Base-by-base conservation (phyloP, 2,797 vertebrate species). In the Psittacula derbiana region DNA sequence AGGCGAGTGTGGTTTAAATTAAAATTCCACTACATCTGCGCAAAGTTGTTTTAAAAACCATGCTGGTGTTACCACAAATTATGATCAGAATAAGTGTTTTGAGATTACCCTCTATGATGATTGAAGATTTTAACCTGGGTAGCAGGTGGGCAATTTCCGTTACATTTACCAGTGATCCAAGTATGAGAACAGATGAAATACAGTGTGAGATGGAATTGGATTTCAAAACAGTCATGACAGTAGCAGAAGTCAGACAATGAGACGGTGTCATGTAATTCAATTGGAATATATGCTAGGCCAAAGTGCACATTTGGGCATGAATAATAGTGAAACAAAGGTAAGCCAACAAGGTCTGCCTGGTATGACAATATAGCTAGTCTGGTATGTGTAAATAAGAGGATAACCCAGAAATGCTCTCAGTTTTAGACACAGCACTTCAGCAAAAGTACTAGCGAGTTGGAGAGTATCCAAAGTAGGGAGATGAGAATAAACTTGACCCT, bases 211-310 rank as follows among this genome's bases (percentile, higher is more conserved):
- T 80, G n/a, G 65, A 82, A 55, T 6, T 67, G 12, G 30, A 66
- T 66, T 71, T 93, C 27, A 70, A 58, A 90, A 21, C 1, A 0
- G 12, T 70, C 19, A 2, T 25, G 31, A 40, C 21, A 30, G 25
- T 52, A 84, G 66, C 47, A 87, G 36, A 72, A 80, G 33, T 44
- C 44, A 28, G 31, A 53, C 60, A 14, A 38, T 65, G 30, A 58
- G 40, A 38, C 11, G 10, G 23, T 31, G 27, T 80, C 12, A 24
- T 0, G 0, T 19, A 71, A 52, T 79, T 78, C 21, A 50, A 0
- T 2, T 84, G 40, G 30, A 64, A 57, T 38, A 73, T 20, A 8
- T 50, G 15, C 27, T 30, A 30, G 27, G 40, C 36, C 41, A 25
- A 61, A 87, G 64, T 65, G 58, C 19, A 7, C 5, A 2, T 85